Evolutionary conservation across 35 echinoderm and acorn worm genomes (phyloP), one percentile per base, ranked within the genome.

Genomic region (Patiria miniata): DNA sequence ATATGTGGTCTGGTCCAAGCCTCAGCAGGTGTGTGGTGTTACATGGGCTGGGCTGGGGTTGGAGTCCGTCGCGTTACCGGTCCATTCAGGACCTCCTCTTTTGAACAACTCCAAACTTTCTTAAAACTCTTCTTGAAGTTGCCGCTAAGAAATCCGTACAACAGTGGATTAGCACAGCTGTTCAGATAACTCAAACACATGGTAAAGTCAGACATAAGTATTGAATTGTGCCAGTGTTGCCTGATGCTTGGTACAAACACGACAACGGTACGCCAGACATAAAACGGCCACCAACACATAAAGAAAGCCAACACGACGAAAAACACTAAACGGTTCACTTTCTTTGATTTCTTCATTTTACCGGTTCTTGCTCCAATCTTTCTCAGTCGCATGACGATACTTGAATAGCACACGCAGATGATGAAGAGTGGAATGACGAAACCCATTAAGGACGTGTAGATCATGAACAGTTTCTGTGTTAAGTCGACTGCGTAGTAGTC

Each of bases 81-180:
- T 32, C 65, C 65, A 34, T 73, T 82, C 44, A 50, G 23, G 28
- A 82, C 6, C 51, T 83, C 57, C 10, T 51, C 82, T 18, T 5
- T 14, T 6, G 61, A 38, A 73, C 92, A 94, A 32, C 56, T 77
- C 81, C 87, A 90, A 10, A 76, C 92, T 79, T 90, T 89, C 42
- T 89, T 77, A 56, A 90, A 94, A 78, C 92, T 94, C 78, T 93
- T 93, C 54, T 89, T 89, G 39, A 94, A 94, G 53, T 89, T 94
- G 5, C 86, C 92, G 77, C 92, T 94, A 39, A 94, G 50, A 68
- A 89, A 94, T 17, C 52, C 87, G 39, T 94, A 94, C 40, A 94
- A 17, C 34, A 94, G 51, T 52, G 92, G 87, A 52, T 94, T 90
- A 16, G 81, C 82, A 50, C 92, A 94, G 81, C 92, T 94, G 61